Base-by-base conservation (phyloP, 2,113 vertebrate species). In the Sinocyclocheilus anophthalmus region DNA sequence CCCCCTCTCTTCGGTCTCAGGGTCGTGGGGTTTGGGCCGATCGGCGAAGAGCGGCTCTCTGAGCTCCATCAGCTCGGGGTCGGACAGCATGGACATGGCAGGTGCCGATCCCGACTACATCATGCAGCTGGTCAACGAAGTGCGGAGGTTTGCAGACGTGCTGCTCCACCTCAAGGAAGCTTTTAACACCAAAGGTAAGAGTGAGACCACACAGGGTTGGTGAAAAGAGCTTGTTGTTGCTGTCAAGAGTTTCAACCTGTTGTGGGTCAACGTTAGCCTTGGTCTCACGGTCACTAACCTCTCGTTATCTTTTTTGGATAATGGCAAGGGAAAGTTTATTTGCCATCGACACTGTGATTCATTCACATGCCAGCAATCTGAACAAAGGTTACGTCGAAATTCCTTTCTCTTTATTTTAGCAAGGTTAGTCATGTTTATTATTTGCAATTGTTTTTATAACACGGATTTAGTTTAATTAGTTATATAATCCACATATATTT, bases 91-190 rank as follows among this genome's bases (percentile, higher is more conserved):
- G 22, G 96, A 97, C 42, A 92, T 83, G 69, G 92, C 95, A 48
- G 83, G 91, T 87, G 94, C 96, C 24, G 97, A 98, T 89, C 96
- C 97, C 12, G 94, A 97, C 87, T 98, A 97, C 85, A 98, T 99
- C 89, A 97, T 97, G 96, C 97, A 97, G 90, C 93, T 98, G 91
- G 97, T 98, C 91, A 96, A 96, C 0, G 97, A 99, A 10, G 97
- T 98, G 90, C 95, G 97, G 86, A 97, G 94, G 90, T 98, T 99
- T 93, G 97, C 97, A 6, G 97, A 99, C 37, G 95, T 97, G 88
- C 95, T 99, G 14, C 93, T 99, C 0, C 96, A 96, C 87, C 96
- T 99, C 88, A 99, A 97, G 92, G 97, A 98, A 90, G 96, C 96
- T 48, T 95, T 98, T 92, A 92, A 95, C 94, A 96, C 96, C 88